Base-by-base conservation (phyloP, 2,113 vertebrate genomes). In the Hippocampus zosterae region DNA sequence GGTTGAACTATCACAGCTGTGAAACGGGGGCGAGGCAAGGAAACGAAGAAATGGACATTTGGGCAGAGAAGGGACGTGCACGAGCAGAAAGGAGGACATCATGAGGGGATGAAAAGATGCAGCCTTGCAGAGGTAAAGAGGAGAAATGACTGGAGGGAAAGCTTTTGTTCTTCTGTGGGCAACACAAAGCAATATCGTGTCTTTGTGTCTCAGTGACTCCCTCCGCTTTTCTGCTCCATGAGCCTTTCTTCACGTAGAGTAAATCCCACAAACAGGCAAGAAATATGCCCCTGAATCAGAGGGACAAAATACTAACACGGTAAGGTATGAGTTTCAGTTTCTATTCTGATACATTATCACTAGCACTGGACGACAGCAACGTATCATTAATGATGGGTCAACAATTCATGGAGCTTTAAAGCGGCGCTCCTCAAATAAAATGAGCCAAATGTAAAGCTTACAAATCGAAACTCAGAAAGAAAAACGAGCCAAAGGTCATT, bases 161-260 rank as follows among this genome's bases (percentile, higher is more conserved):
- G 69, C 79, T 80, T 88, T 86, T 83, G 84, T 81, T 72, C 76
- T 80, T 79, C 70, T 85, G 53, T 69, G 81, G 78, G 75, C 69
- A 81, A 78, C 62, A 73, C 70, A 68, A 70, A 75, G 70, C 71
- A 80, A 44, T 13, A 18, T 48, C 44, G 72, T 69, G 70, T 74
- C 75, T 85, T 81, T 76, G 80, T 82, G 52, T 71, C 78, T 70
- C 79, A 62, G 53, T 62, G 71, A 68, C 60, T 84, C 72, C 74
- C 71, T 79, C 62, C 64, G 33, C 74, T 74, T 79, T 75, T 67
- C 50, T 67, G 61, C 18, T 21, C 29, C 72, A 37, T 37, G 33
- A 67, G 73, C n/a, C 3, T 65, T 64, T 73, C 73, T 73, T 53
- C 48, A 61, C 50, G 8, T 1, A 77, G 69, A 61, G 71, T 81